These are phyloP conservation scores for Paramisgurnus dabryanus DNA, from an alignment of 2,113 vertebrate species.

Conservation along the genomic window DNA sequence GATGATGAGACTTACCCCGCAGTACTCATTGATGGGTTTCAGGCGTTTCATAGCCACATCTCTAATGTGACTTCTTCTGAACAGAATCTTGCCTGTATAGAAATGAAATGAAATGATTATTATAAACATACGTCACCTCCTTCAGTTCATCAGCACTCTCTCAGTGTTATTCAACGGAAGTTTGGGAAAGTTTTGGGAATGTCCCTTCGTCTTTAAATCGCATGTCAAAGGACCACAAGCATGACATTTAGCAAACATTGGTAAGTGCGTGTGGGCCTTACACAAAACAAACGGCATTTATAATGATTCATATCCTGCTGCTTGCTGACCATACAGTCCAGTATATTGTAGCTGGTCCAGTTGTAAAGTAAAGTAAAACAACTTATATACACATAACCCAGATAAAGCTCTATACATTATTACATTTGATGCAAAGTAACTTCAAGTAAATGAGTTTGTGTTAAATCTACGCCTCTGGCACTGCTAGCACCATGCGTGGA, in stretches of 20 bases:
- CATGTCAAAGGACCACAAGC: constrained; percentile 27
- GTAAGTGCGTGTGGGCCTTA: neutral
- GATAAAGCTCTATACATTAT: too few species aligned
- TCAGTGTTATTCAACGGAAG: neutral
- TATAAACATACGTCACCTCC: constrained; percentile 13
- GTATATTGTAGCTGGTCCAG: constrained; percentile 13
- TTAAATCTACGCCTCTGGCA: too few species aligned
- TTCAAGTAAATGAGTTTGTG: too few species aligned
- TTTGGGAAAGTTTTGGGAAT: constrained; percentile 28
- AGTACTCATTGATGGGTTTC: constrained; percentile 96
- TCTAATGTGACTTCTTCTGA: constrained; percentile 93
- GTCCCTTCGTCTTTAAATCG: constrained; percentile 21
- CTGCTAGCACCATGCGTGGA: too few species aligned
- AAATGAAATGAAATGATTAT: neutral
- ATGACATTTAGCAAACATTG: constrained; percentile 48
- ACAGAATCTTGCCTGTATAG: constrained; percentile 94
- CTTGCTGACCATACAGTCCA: neutral
- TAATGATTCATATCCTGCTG: constrained; percentile 37
- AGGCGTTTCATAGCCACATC: constrained; percentile 96
- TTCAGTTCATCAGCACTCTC: neutral
- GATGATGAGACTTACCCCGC: constrained; percentile 82
- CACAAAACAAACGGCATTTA: constrained; percentile 60
- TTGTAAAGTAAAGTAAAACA: constrained; percentile 1
- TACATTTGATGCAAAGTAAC: too few species aligned
- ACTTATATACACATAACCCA: neutral